Percentiles rank a stretch among this genome's conserved stretches.
Evolutionary conservation across 2,888 invertebrate genomes (phyloP).

Genomic region (Ditula angustiorana): DNA sequence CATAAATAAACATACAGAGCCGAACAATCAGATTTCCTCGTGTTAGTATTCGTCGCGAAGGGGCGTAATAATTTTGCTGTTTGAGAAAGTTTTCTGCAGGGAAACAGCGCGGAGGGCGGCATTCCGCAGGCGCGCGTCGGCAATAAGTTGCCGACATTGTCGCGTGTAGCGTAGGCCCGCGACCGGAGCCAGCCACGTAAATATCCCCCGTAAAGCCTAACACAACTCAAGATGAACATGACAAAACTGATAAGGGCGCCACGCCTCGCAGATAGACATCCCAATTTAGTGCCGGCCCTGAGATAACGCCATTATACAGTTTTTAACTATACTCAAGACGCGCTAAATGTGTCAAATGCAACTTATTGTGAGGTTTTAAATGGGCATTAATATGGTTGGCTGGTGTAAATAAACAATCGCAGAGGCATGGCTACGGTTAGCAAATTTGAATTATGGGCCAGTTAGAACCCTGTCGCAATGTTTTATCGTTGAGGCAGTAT

Average conservation of each 20-base stretch:
- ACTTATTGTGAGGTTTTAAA: conserved; percentile 68
- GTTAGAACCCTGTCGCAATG: too few relatives aligned
- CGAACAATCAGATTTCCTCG: conserved; percentile 4
- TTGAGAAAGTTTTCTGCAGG: conserved; percentile 31
- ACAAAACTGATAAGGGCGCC: conserved; percentile 82
- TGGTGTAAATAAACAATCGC: background rate
- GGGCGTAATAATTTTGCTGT: conserved; percentile 20
- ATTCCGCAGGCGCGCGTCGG: conserved; percentile 55
- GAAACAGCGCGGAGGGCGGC: conserved; percentile 34
- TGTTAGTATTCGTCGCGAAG: conserved; percentile 9
- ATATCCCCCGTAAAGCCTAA: conserved; percentile 83
- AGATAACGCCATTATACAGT: conserved; percentile 85
- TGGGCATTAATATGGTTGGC: conserved; percentile 43
- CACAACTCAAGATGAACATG: conserved; percentile 85
- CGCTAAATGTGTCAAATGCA: conserved; percentile 82
- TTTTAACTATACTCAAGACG: conserved; percentile 83
- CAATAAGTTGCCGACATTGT: conserved; percentile 75
- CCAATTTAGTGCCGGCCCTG: conserved; percentile 82
- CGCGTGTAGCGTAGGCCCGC: conserved; percentile 66
- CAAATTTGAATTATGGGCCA: too few relatives aligned
- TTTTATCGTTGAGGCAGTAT: too few relatives aligned
- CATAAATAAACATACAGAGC: conserved; percentile 28
- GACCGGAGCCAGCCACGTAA: conserved; percentile 77
- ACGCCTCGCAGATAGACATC: conserved; percentile 79
- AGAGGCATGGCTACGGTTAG: too few relatives aligned